Percentiles rank a stretch among this genome's conserved stretches.
Evolutionary conservation across 1,140 invertebrate species (phyloP).

Genomic region (Ericerus pela): DNA sequence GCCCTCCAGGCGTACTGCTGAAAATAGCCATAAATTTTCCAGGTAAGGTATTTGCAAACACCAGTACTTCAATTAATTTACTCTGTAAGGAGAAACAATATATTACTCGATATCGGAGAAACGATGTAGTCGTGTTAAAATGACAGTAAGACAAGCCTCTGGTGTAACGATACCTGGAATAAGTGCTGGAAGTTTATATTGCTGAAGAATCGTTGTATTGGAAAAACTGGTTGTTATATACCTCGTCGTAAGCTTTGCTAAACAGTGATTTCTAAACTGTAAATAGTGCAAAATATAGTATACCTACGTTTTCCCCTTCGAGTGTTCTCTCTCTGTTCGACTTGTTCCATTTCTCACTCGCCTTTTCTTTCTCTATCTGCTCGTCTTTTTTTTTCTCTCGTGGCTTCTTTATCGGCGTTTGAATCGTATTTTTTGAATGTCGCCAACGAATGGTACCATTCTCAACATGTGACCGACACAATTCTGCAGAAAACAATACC

Average conservation of each 20-base stretch:
- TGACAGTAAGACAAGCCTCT: conserved; percentile 11
- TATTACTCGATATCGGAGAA: conserved; percentile 11
- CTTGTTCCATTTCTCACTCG: too few relatives aligned
- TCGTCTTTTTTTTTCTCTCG: too few relatives aligned
- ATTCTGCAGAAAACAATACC: too few relatives aligned
- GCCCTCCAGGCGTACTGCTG: not conserved
- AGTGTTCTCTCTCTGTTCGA: too few relatives aligned
- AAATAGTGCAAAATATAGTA: too few relatives aligned
- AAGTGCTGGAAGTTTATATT: conserved; percentile 7
- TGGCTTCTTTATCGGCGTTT: too few relatives aligned
- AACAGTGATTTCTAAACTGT: conserved; percentile 2
- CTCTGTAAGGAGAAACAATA: conserved; percentile 11
- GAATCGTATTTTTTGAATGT: too few relatives aligned
- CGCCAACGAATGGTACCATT: too few relatives aligned
- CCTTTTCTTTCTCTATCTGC: too few relatives aligned
- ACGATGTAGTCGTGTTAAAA: conserved; percentile 12
- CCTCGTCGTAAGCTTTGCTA: not conserved
- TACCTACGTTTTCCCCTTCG: too few relatives aligned
- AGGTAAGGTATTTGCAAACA: conserved; percentile 6
- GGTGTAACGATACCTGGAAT: conserved; percentile 11
- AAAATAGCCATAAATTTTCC: conserved; percentile 9
- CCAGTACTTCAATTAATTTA: conserved; percentile 12
- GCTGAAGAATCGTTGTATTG: conserved; percentile 6
- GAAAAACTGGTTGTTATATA: conserved; percentile 6
- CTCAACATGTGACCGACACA: too few relatives aligned